Evolutionary conservation across 2,113 vertebrate species (phyloP), one percentile per base, ranked within the genome.

Genomic region (Alouatta palliata): DNA sequence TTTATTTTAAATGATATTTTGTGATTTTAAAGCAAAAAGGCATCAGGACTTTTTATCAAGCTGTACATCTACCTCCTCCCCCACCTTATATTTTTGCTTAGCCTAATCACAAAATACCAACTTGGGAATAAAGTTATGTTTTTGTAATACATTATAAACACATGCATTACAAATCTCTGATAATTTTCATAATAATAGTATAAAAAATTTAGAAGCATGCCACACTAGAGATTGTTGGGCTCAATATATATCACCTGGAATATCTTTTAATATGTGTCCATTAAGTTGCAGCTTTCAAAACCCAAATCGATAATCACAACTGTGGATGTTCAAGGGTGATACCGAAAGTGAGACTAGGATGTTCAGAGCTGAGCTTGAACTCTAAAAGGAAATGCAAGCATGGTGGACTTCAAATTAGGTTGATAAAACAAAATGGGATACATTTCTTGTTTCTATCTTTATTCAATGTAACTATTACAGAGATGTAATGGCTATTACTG

Each of bases 221-320:
- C 97, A 98, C 91, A 97, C 96, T 93, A 97, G 97, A 96, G 95
- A 98, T 95, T 97, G 92, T 97, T 97, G 95, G 94, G 95, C 96
- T 98, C 96, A 97, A 97, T 93, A 97, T 96, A 97, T 98, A 97
- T 98, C 97, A 98, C 94, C 97, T 97, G 94, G 86, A 97, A 91
- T 95, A 95, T 96, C 86, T 97, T 95, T 98, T 97, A 98, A 95
- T 91, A 96, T 95, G 71, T 94, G 93, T 97, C 95, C 94, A 93
- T 95, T 97, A 97, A 97, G 56, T 77, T 90, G 70, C 80, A 88
- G 93, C 68, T 97, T 96, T 98, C 92, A 97, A 97, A 97, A 96
- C 79, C 71, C 93, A 96, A 97, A 96, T 82, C 17, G 8, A 97
- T 97, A 97, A 98, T 97, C 92, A 94, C 79, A 98, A 94, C 58